A percentile compares a stretch with the other conserved stretches of the same genome.
Evolutionary conservation across 1,140 invertebrate species (phyloP).

Genomic region (Nephotettix cincticeps): DNA sequence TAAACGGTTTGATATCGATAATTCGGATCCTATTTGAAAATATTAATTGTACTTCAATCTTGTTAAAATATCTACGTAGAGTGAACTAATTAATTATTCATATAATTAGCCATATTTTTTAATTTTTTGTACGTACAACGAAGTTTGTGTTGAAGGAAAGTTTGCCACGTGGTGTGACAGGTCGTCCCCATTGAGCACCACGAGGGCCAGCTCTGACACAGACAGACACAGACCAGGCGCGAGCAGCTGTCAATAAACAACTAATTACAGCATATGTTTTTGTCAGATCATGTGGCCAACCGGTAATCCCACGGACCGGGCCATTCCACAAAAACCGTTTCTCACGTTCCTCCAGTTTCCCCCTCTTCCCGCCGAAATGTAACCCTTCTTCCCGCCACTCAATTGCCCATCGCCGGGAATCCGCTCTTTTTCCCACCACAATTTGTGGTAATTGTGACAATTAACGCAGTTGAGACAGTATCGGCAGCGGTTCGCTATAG

Average conservation of each 20-base stretch:
- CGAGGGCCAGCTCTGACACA: no score
- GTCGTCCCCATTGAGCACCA: no score
- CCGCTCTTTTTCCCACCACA: conserved; percentile 6
- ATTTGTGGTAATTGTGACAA: conserved; percentile 10
- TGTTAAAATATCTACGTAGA: no score
- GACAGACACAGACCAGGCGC: no score
- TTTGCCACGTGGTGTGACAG: no score
- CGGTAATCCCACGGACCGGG: neutral
- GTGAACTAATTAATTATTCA: no score
- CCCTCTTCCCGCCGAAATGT: conserved; percentile 1
- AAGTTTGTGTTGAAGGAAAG: no score
- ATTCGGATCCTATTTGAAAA: no score
- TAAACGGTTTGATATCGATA: no score
- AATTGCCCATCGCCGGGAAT: neutral
- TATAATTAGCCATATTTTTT: no score
- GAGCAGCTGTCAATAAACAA: conserved; percentile 1
- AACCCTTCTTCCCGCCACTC: conserved; percentile 1
- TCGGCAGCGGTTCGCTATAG: neutral
- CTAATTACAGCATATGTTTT: conserved; percentile 10
- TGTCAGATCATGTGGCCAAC: neutral
- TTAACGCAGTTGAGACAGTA: neutral
- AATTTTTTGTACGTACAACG: no score
- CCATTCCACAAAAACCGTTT: conserved; percentile 7
- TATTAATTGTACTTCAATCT: no score
- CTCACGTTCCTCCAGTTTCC: neutral